Evolutionary conservation across 2,888 invertebrate species (phyloP).

Genomic region (Melanostoma scalare): DNA sequence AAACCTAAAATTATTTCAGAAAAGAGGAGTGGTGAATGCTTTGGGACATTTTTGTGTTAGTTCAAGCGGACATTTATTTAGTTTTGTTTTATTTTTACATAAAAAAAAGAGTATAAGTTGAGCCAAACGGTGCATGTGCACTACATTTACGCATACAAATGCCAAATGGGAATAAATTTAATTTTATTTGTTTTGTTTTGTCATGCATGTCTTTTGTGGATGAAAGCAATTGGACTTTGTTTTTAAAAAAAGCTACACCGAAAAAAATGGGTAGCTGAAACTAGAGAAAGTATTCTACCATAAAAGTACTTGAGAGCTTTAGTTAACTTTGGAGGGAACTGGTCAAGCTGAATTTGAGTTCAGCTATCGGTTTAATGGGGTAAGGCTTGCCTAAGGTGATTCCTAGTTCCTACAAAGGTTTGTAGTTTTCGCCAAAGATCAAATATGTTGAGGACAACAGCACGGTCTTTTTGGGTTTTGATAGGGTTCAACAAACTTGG

Average conservation of each 20-base stretch:
- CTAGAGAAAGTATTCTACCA: not conserved
- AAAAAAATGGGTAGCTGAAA: not conserved
- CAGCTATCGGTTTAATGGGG: no score
- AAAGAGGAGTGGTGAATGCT: slow-evolving; percentile 48
- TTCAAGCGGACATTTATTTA: slow-evolving; percentile 11
- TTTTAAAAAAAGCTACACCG: slow-evolving; percentile 21
- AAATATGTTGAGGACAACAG: no score
- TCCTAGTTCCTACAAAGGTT: no score
- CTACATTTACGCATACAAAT: not conserved
- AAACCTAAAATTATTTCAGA: slow-evolving; percentile 33
- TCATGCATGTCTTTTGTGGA: slow-evolving; percentile 14
- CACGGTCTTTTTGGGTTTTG: no score
- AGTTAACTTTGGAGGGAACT: not conserved
- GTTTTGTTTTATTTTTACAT: slow-evolving; percentile 3
- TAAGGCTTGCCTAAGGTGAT: no score
- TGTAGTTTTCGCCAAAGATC: no score
- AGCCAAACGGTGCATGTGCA: slow-evolving; percentile 31
- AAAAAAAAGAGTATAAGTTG: slow-evolving; percentile 6
- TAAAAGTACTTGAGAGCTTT: not conserved
- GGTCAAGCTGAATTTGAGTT: no score
- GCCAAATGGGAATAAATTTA: slow-evolving; percentile 46
- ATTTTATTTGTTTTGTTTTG: slow-evolving; percentile 34
- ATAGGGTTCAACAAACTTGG: no score
- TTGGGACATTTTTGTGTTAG: slow-evolving; percentile 39
- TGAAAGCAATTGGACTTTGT: slow-evolving; percentile 14